A percentile compares a stretch with the other conserved stretches of the same genome.
Evolutionary conservation across 2,113 vertebrate species (phyloP).

Genomic region (Ranitomeya variabilis): DNA sequence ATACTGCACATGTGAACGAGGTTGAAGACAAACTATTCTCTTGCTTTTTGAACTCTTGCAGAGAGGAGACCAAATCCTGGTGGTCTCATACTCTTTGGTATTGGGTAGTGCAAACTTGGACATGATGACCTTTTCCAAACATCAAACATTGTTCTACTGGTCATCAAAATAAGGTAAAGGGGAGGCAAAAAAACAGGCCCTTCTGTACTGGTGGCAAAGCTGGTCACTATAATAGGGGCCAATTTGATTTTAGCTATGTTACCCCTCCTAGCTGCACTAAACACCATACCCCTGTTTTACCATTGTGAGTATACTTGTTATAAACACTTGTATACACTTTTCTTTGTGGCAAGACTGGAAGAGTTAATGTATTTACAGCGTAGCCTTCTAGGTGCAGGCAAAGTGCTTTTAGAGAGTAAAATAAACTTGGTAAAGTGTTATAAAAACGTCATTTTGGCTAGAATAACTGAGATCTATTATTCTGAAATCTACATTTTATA

Average conservation of each 20-base stretch:
- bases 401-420: slow-evolving; percentile 7
- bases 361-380: background rate
- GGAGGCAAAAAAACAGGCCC: background rate
- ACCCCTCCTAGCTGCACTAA: no score
- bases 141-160: background rate
- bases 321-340: background rate
- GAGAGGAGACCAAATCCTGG: no score
- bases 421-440: slow-evolving; percentile 27
- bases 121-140: background rate
- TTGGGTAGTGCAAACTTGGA: background rate
- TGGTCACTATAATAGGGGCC: background rate
- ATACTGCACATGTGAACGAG: no score
- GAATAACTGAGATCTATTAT: slow-evolving; percentile 42
- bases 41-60: no score
- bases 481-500: slow-evolving; percentile 52
- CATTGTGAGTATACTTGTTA: background rate
- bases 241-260: background rate
- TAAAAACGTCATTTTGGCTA: slow-evolving; percentile 12
- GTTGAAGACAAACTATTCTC: no score
- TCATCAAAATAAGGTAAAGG: background rate
- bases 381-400: background rate
- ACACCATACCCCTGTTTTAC: background rate
- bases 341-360: background rate
- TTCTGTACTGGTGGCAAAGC: background rate
- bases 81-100: background rate